Conservation (phyloP, 2,888 invertebrate genomes). For the Xestia xanthographa region DNA sequence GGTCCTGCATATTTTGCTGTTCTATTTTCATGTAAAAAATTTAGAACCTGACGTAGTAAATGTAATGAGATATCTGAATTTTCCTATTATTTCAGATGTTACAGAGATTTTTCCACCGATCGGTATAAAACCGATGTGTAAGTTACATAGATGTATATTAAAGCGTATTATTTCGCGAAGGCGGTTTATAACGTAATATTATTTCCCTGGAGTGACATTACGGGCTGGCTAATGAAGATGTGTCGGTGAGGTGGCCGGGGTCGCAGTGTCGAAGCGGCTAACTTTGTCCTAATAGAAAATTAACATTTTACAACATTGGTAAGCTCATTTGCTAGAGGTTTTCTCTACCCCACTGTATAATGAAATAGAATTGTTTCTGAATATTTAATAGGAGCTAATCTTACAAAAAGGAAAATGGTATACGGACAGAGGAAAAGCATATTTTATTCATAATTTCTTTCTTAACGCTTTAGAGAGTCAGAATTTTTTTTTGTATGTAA, state of each 20-base stretch:
- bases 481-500: constrained; percentile 38
- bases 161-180: constrained; percentile 60
- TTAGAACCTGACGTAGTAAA: neutral
- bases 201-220: constrained; percentile 82
- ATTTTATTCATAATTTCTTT: constrained; percentile 57
- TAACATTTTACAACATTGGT: constrained; percentile 63
- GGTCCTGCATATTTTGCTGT: neutral
- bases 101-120: constrained; percentile 3
- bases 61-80: neutral
- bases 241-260: constrained; percentile 78
- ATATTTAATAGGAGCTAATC: constrained; percentile 58
- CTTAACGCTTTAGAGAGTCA: constrained; percentile 40
- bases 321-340: constrained; percentile 52
- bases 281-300: constrained; percentile 71
- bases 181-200: constrained; percentile 71
- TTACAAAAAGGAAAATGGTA: constrained; percentile 59
- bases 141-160: constrained; percentile 41
- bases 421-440: constrained; percentile 39
- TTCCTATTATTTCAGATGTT: neutral
- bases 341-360: constrained; percentile 40
- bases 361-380: constrained; percentile 59
- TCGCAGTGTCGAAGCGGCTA: constrained; percentile 71
- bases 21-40: neutral
- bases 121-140: neutral
- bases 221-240: constrained; percentile 83